Conservation (phyloP, 2,113 vertebrate genomes). For the Egretta garzetta region DNA sequence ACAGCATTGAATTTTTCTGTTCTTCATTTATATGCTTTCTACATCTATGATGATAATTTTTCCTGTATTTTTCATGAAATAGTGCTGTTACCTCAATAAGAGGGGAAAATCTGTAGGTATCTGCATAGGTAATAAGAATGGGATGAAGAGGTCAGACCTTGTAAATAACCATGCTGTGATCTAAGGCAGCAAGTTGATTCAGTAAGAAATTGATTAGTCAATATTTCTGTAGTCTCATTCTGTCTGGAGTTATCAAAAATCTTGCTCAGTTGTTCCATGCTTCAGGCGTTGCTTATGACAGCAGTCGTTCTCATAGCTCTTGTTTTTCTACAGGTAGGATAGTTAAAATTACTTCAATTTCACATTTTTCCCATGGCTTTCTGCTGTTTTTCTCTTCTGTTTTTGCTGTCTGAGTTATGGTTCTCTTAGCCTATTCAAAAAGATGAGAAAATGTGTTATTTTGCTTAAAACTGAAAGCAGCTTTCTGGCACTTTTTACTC, state of each 20-base stretch:
- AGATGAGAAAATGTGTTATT: neutral
- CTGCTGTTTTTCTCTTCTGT: neutral
- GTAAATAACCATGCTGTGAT: neutral
- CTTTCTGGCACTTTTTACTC: neutral
- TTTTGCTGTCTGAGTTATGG: neutral
- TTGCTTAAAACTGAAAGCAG: neutral
- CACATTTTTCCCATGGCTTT: neutral
- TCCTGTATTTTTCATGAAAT: neutral
- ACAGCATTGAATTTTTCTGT: neutral
- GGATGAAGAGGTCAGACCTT: neutral
- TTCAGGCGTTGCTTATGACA: neutral
- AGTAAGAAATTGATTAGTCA: slow-evolving; percentile 21
- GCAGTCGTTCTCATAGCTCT: neutral
- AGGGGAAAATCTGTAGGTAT: neutral
- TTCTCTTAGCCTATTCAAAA: neutral
- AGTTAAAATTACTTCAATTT: neutral
- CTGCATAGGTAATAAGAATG: neutral
- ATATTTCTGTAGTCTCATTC: slow-evolving; percentile 25
- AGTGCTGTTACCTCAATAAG: neutral
- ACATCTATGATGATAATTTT: neutral
- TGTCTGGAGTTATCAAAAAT: slow-evolving; percentile 16
- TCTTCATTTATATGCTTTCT: neutral
- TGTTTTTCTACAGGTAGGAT: neutral
- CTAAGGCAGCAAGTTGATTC: neutral
- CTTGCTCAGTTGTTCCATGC: neutral